Evolutionary conservation across 1,140 invertebrate species (phyloP).

Genomic region (Caerostris extrusa): DNA sequence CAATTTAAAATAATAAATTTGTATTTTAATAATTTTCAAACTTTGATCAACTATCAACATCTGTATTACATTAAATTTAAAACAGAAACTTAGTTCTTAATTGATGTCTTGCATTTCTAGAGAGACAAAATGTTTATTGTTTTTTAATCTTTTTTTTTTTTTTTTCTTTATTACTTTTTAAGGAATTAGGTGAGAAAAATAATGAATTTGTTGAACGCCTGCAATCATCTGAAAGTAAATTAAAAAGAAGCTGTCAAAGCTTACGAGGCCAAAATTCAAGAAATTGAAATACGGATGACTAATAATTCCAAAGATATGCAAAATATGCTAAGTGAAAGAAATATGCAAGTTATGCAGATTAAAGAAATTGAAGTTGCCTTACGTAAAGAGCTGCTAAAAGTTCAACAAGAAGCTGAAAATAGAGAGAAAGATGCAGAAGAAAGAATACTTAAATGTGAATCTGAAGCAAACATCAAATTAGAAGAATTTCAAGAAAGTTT

Average conservation of each 20-base stretch:
- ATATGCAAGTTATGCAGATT: background rate
- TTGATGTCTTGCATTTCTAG: too few relatives aligned
- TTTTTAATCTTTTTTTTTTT: background rate
- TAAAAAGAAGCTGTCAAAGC: slow-evolving; percentile 49
- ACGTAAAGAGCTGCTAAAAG: slow-evolving; percentile 38
- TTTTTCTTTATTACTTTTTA: background rate
- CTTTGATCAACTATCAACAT: too few relatives aligned
- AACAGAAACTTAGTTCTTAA: too few relatives aligned
- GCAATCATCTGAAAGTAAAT: background rate
- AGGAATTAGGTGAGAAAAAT: slow-evolving; percentile 48
- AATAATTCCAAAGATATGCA: slow-evolving; percentile 62
- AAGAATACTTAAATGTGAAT: slow-evolving; percentile 46
- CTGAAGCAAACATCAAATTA: slow-evolving; percentile 58
- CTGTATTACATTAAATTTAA: too few relatives aligned
- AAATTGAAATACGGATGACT: slow-evolving; percentile 54
- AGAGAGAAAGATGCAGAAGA: slow-evolving; percentile 68
- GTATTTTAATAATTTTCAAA: too few relatives aligned
- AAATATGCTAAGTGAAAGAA: slow-evolving; percentile 35
- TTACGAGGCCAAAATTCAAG: slow-evolving; percentile 63
- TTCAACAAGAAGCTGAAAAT: slow-evolving; percentile 46
- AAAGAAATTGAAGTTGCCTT: slow-evolving; percentile 64
- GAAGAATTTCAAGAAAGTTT: slow-evolving; percentile 71
- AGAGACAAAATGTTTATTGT: background rate
- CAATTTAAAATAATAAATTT: too few relatives aligned
- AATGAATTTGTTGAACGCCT: slow-evolving; percentile 34